phyloP scores from a whole-genome alignment of 2,888 invertebrate genomes.

The Catotricha subobsoleta region DNA sequence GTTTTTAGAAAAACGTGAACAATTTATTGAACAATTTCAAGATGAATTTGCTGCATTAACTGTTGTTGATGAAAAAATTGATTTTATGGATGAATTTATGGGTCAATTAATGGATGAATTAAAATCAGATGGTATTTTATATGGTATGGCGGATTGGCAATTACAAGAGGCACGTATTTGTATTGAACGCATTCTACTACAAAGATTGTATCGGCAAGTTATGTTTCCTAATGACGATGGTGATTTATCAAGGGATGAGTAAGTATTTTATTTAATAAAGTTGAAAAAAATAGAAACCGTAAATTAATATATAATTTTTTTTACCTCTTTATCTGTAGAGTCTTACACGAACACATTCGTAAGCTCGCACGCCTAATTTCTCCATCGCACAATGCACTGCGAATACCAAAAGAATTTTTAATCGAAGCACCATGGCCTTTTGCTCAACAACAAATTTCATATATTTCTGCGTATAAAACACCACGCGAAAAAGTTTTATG shows the following conservation, averaged over 20 bases:
- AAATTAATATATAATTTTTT: neutral
- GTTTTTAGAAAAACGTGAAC: conserved; percentile 62
- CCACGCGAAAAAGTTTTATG: conserved; percentile 59
- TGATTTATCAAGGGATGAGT: conserved; percentile 81
- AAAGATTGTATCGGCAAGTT: conserved; percentile 77
- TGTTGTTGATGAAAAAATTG: conserved; percentile 80
- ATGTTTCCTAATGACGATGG: conserved; percentile 95
- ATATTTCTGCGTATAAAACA: conserved; percentile 80
- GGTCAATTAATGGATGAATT: conserved; percentile 48
- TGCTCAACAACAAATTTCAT: conserved; percentile 75
- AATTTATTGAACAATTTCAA: conserved; percentile 54
- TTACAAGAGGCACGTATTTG: conserved; percentile 60
- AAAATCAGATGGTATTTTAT: conserved; percentile 52
- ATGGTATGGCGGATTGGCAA: conserved; percentile 42
- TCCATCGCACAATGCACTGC: conserved; percentile 61
- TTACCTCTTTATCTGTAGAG: conserved; percentile 31
- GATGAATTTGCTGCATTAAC: conserved; percentile 61
- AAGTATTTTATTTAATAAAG: conserved; percentile 24
- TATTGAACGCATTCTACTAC: conserved; percentile 82
- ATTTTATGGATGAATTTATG: conserved; percentile 69
- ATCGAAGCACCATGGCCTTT: conserved; percentile 93
- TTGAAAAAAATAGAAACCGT: neutral
- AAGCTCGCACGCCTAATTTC: conserved; percentile 57
- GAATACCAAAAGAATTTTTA: conserved; percentile 65
- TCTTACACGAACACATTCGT: conserved; percentile 74